Percentiles rank a stretch among this genome's conserved stretches.
Conservation (phyloP, 30 jellyfish, hydroid and myxozoan species). For the Mastigias papua region DNA sequence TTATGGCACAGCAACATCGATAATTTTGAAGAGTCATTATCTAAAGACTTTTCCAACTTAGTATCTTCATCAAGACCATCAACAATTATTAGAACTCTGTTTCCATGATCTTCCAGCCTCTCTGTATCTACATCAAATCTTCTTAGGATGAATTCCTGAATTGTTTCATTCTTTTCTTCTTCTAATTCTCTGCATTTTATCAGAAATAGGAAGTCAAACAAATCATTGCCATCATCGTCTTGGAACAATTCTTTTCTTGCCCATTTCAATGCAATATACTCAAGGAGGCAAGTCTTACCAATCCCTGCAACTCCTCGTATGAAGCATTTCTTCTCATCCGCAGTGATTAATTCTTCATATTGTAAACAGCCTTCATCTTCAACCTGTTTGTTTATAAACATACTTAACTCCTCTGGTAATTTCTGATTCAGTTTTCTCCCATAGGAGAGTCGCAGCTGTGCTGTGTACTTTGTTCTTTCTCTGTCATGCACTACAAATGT, state of each 20-base stretch:
- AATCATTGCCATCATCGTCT: neutral
- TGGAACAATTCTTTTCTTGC: conserved; percentile 31
- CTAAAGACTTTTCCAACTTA: neutral
- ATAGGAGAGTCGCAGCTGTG: conserved; percentile 1
- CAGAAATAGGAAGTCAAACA: conserved; percentile 36
- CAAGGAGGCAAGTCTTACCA: conserved; percentile 49
- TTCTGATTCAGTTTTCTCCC: conserved; percentile 1
- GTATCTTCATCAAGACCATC: conserved; percentile 35
- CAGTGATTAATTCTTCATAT: neutral
- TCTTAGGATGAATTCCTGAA: neutral
- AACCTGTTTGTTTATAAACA: neutral
- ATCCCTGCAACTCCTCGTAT: conserved; percentile 48
- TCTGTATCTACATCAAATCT: conserved; percentile 9
- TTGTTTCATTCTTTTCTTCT: neutral
- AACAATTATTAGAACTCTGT: conserved; percentile 4
- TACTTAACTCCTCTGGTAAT: neutral
- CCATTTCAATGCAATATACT: conserved; percentile 32
- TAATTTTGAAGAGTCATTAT: no score
- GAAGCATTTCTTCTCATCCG: neutral
- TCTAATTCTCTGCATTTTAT: conserved; percentile 40
- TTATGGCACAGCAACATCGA: neutral
- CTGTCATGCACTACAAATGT: neutral
- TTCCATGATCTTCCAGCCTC: neutral
- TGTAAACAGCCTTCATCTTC: neutral
- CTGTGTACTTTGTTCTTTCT: neutral